phyloP scores from a whole-genome alignment of 2,888 invertebrate genomes.

The Caenorhabditis becei region DNA sequence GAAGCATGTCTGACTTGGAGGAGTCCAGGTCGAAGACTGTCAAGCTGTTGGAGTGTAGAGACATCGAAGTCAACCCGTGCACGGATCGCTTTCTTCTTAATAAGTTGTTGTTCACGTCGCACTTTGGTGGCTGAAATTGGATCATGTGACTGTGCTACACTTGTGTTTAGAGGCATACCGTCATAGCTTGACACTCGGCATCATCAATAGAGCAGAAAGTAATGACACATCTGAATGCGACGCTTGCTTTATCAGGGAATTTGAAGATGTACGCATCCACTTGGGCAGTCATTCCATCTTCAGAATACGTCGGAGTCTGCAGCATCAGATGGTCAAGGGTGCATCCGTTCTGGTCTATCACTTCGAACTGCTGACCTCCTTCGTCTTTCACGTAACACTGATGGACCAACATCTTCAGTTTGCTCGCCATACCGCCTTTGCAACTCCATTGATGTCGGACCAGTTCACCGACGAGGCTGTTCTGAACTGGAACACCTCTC shows the following conservation, averaged over 20 bases:
- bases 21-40: constrained; percentile 77
- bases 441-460: constrained; percentile 76
- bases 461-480: constrained; percentile 71
- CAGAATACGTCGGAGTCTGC: constrained; percentile 75
- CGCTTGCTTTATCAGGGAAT: constrained; percentile 72
- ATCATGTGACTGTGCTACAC: not conserved
- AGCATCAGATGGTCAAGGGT: constrained; percentile 73
- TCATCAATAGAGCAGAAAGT: constrained; percentile 73
- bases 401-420: constrained; percentile 72
- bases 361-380: constrained; percentile 70
- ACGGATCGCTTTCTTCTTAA: constrained; percentile 25
- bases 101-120: constrained; percentile 41
- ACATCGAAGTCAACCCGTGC: constrained; percentile 42
- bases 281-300: constrained; percentile 66
- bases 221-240: constrained; percentile 77
- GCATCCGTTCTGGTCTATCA: constrained; percentile 77
- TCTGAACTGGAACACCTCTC: constrained; percentile 45
- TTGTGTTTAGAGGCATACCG: constrained; percentile 63
- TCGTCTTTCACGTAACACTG: constrained; percentile 80
- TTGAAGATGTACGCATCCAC: constrained; percentile 78
- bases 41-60: constrained; percentile 75
- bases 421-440: constrained; percentile 42
- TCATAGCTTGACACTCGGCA: constrained; percentile 71
- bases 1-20: constrained; percentile 33
- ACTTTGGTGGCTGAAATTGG: constrained; percentile 74